Evolutionary conservation across 2,113 vertebrate genomes (phyloP).

Genomic region (Neomonachus schauinslandi): DNA sequence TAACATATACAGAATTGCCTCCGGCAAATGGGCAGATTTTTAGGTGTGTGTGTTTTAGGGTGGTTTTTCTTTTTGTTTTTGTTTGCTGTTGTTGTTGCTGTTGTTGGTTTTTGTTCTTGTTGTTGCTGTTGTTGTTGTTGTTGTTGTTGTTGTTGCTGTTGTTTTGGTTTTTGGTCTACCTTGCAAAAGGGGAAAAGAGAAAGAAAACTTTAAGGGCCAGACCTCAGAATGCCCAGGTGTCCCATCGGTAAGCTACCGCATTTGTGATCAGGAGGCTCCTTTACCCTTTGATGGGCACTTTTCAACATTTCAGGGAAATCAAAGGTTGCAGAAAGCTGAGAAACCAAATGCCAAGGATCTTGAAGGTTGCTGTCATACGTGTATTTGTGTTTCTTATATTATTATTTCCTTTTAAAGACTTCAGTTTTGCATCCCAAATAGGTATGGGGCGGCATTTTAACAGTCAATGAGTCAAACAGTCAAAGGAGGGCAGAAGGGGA

Average conservation of each 20-base stretch:
- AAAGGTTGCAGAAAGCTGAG: slow-evolving; percentile 84
- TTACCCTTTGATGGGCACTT: slow-evolving; percentile 76
- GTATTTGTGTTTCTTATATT: slow-evolving; percentile 79
- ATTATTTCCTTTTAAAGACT: slow-evolving; percentile 83
- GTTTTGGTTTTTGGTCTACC: slow-evolving; percentile 82
- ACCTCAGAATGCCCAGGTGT: slow-evolving; percentile 80
- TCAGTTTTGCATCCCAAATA: slow-evolving; percentile 86
- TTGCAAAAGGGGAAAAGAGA: slow-evolving; percentile 67
- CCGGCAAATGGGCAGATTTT: slow-evolving; percentile 82
- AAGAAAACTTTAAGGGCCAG: slow-evolving; percentile 83
- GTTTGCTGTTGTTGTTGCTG: not conserved
- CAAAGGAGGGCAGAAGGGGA: slow-evolving; percentile 85
- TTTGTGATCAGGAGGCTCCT: slow-evolving; percentile 83
- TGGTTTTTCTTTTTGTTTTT: slow-evolving; percentile 20
- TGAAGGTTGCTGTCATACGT: slow-evolving; percentile 82
- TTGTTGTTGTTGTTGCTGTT: slow-evolving; percentile 36
- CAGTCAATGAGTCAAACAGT: slow-evolving; percentile 91
- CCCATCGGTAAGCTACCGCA: slow-evolving; percentile 85
- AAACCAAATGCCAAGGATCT: slow-evolving; percentile 87
- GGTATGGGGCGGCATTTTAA: slow-evolving; percentile 87
- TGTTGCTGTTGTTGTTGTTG: not conserved
- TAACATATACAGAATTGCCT: slow-evolving; percentile 85
- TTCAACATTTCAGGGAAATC: slow-evolving; percentile 84
- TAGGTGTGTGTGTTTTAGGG: slow-evolving; percentile 54
- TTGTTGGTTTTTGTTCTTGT: slow-evolving; percentile 8